Conservation (phyloP, 2,113 vertebrate genomes). For the Heliornis fulica region DNA sequence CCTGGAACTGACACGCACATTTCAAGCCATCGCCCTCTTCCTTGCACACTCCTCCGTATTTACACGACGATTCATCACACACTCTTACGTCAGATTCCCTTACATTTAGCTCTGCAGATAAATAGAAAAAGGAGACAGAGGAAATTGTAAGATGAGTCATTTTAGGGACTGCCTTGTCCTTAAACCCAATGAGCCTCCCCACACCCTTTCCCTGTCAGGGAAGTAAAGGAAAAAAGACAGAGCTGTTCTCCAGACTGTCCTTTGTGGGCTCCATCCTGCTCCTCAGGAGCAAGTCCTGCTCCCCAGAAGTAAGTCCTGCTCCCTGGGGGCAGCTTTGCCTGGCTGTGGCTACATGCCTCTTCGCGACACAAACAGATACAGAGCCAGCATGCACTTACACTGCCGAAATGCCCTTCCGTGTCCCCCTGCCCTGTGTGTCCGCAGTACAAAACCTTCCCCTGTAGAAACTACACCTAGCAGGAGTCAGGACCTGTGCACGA, state of each 20-base stretch:
- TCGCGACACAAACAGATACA: background rate
- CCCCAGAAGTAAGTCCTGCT: background rate
- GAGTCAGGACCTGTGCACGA: background rate
- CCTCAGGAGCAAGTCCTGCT: background rate
- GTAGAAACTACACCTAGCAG: background rate
- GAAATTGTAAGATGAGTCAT: background rate
- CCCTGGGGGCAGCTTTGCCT: background rate
- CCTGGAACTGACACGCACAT: conserved; percentile 94
- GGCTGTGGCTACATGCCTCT: rapidly evolving
- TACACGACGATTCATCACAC: conserved; percentile 90
- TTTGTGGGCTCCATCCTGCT: background rate
- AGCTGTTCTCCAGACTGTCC: background rate
- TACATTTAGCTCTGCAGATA: conserved; percentile 82
- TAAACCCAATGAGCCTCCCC: background rate
- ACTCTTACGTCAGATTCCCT: conserved; percentile 85
- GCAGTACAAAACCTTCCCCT: background rate
- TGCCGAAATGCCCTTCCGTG: background rate
- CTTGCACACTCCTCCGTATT: conserved; percentile 89
- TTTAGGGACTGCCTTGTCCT: background rate
- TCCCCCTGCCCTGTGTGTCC: rapidly evolving
- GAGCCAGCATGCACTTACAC: background rate
- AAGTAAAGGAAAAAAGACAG: background rate
- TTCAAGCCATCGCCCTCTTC: conserved; percentile 89
- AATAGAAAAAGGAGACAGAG: background rate
- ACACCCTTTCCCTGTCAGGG: background rate